Base-by-base conservation (phyloP, 2,113 vertebrate species). In the Microcebus griseorufus region DNA sequence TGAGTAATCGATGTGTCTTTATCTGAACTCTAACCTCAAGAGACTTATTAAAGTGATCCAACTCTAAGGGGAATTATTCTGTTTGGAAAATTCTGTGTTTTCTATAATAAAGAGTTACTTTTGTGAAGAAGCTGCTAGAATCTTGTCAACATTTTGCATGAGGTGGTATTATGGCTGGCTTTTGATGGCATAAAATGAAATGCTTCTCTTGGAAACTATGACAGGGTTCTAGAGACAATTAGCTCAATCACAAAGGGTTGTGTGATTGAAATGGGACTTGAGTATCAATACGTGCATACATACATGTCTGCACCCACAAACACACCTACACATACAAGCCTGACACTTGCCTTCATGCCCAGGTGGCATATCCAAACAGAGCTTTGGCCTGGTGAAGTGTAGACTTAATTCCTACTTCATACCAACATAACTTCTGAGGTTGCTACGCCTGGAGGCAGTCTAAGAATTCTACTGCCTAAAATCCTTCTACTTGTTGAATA, bases 21-120 rank as follows among this genome's bases (percentile, higher is more conserved):
- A 53, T 42, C 8, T 95, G 72, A 88, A 55, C 20, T 42, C 3
- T 4, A 9, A 89, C 9, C 29, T 90, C 80, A 88, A 72, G 86
- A 93, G 70, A 83, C 69, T 93, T 65, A 62, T 51, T 93, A 95
- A 79, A 79, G 23, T 83, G 22, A 75, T 62, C 5, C 32, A 65
- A 64, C 17, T 88, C 27, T 78, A 84, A 88, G 75, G 45, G 90
- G 60, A 79, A 60, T 89, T 88, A 72, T 88, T 90, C 13, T 87
- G 8, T 82, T 81, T 82, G 39, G 34, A 87, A 70, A 82, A 80
- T 32, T 88, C 11, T 17, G 8, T 27, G 78, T 81, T 53, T 88
- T 94, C 29, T 62, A 27, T 62, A 90, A 78, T 42, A 79, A 96
- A 88, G 29, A 81, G 14, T 64, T 25, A 85, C 9, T n/a, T 89